Conservation (phyloP, 2,888 invertebrate genomes). For the Ernsta delagoae region DNA sequence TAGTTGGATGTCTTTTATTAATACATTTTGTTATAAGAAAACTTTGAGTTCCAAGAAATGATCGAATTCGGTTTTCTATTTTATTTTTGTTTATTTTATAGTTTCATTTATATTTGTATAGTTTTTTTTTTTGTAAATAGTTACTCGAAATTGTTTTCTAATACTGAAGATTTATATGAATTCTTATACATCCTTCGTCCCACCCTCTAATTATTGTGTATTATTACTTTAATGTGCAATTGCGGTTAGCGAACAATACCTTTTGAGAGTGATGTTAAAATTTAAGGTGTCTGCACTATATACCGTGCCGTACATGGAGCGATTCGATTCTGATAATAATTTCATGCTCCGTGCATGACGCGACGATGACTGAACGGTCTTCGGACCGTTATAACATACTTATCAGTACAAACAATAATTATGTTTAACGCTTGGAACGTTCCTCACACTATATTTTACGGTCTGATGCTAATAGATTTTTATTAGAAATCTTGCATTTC, state of each 20-base stretch:
- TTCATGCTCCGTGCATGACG: too few species aligned
- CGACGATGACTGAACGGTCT: too few species aligned
- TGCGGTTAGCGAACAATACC: conserved; percentile 6
- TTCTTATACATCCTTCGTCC: conserved; percentile 9
- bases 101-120: background rate
- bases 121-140: background rate
- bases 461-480: too few species aligned
- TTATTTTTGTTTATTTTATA: background rate
- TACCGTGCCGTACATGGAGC: too few species aligned
- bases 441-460: too few species aligned
- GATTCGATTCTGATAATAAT: too few species aligned
- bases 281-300: too few species aligned
- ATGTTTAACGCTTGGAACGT: too few species aligned
- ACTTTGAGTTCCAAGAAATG: background rate
- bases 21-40: conserved; percentile 4
- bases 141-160: background rate
- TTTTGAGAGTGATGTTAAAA: background rate
- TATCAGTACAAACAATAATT: too few species aligned
- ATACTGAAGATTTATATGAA: background rate
- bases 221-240: conserved; percentile 13
- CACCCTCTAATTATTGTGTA: conserved; percentile 19
- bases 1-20: conserved; percentile 3
- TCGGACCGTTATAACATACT: too few species aligned
- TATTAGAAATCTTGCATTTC: too few species aligned
- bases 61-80: background rate